A percentile compares a stretch with the other conserved stretches of the same genome.
Conservation (phyloP, 2,888 invertebrate species). For the Xylocampa areola region DNA sequence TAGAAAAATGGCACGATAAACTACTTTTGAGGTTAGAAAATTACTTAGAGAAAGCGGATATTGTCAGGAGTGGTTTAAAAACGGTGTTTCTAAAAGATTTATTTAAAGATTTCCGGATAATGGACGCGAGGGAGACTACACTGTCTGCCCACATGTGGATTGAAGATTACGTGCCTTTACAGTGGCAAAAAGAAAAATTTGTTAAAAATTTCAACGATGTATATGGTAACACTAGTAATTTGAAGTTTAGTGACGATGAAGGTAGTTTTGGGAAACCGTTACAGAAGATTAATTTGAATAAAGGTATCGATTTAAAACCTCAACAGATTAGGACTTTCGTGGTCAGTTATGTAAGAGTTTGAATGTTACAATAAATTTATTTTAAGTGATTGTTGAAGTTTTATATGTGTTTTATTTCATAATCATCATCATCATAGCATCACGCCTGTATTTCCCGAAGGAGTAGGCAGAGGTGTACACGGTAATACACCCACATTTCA, state of each 20-base stretch:
- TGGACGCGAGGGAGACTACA: constrained; percentile 90
- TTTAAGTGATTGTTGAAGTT: not conserved
- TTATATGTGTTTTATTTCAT: not conserved
- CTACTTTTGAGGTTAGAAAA: constrained; percentile 94
- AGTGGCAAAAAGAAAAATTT: constrained; percentile 83
- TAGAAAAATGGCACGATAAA: constrained; percentile 93
- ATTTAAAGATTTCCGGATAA: constrained; percentile 88
- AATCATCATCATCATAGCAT: no score
- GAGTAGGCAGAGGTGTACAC: no score
- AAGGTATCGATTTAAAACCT: constrained; percentile 88
- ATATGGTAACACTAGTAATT: constrained; percentile 58
- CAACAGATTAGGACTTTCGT: constrained; percentile 94
- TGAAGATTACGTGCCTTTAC: constrained; percentile 84
- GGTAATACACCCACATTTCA: no score
- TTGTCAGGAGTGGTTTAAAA: constrained; percentile 85
- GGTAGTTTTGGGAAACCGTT: constrained; percentile 4
- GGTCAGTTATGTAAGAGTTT: constrained; percentile 57
- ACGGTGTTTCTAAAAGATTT: constrained; percentile 89
- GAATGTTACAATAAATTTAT: not conserved
- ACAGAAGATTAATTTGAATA: constrained; percentile 61
- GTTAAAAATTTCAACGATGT: constrained; percentile 69
- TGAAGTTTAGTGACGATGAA: constrained; percentile 55
- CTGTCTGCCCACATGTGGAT: constrained; percentile 92
- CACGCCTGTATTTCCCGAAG: no score
- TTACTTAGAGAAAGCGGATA: constrained; percentile 92